phyloP scores from a whole-genome alignment of 2,797 vertebrate genomes.

The Sebastiscus albofasciatus region DNA sequence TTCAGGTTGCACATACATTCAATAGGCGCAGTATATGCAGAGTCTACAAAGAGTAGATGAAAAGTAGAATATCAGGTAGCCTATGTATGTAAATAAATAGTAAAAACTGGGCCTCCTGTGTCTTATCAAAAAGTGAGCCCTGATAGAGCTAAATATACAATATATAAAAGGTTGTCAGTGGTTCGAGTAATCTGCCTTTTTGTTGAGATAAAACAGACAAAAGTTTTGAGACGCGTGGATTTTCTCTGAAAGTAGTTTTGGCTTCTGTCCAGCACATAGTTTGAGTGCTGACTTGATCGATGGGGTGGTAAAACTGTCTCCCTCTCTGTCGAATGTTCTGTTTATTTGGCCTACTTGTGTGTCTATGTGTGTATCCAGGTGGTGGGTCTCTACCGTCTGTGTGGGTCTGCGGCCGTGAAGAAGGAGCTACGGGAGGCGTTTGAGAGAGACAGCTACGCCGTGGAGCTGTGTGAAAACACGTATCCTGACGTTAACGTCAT shows the following conservation, averaged over 20 bases:
- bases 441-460: slow-evolving; percentile 91
- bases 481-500: slow-evolving; percentile 99
- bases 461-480: slow-evolving; percentile 90
- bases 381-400: slow-evolving; percentile 95
- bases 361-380: slow-evolving; percentile 83
- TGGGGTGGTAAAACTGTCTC: slow-evolving; percentile 41
- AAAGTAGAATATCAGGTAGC: not conserved
- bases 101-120: not conserved
- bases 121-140: not conserved
- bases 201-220: not conserved
- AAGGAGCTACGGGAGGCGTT: slow-evolving; percentile 98
- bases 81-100: not conserved
- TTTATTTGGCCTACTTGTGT: slow-evolving; percentile 53
- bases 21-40: not conserved
- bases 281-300: slow-evolving; percentile 36
- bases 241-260: slow-evolving; percentile 30
- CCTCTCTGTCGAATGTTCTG: slow-evolving; percentile 19
- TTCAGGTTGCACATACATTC: not conserved
- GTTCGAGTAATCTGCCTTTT: not conserved
- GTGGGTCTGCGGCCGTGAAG: slow-evolving; percentile 97
- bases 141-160: not conserved
- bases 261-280: slow-evolving; percentile 39
- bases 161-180: not conserved
- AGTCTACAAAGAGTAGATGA: not conserved
- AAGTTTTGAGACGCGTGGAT: not conserved